Conservation (phyloP, 2,888 invertebrate species). For the Colletes collaris region DNA sequence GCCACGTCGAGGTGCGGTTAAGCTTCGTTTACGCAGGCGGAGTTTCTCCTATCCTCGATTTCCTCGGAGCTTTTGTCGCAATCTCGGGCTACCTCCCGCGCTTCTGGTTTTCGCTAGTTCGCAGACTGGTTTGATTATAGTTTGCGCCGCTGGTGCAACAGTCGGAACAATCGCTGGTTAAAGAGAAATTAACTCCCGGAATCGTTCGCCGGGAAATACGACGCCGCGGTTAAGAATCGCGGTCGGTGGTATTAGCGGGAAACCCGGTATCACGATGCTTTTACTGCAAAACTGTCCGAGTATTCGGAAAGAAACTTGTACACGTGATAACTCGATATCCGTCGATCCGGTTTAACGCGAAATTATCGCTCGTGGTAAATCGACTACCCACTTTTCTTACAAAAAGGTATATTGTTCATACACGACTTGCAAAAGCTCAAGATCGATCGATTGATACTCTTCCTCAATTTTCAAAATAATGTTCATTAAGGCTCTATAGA, state of each 20-base stretch:
- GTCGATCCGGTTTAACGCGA: too few relatives aligned
- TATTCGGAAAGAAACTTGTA: neutral
- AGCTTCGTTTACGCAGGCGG: conserved; percentile 78
- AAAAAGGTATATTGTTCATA: too few relatives aligned
- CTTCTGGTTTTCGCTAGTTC: conserved; percentile 62
- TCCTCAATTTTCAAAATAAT: too few relatives aligned
- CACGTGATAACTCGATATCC: too few relatives aligned
- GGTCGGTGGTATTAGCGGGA: conserved; percentile 16
- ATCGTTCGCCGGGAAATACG: conserved; percentile 25
- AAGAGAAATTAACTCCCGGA: conserved; percentile 46
- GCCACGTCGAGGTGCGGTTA: conserved; percentile 70
- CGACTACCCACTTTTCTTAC: too few relatives aligned
- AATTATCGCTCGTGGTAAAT: too few relatives aligned
- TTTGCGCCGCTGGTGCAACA: conserved; percentile 37
- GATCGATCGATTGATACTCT: too few relatives aligned
- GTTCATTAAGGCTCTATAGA: too few relatives aligned
- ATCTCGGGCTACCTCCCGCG: conserved; percentile 50
- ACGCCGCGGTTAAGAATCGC: conserved; percentile 22
- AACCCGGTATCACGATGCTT: neutral
- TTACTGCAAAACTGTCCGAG: neutral
- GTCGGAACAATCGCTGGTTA: conserved; percentile 34
- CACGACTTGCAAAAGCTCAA: too few relatives aligned
- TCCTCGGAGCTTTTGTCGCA: conserved; percentile 63
- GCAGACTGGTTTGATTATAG: conserved; percentile 49
- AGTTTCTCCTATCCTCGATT: conserved; percentile 73